These are phyloP conservation scores for Blastomussa wellsi DNA, from an alignment of 92 coral and sea anemone genomes.

Conservation along the genomic window DNA sequence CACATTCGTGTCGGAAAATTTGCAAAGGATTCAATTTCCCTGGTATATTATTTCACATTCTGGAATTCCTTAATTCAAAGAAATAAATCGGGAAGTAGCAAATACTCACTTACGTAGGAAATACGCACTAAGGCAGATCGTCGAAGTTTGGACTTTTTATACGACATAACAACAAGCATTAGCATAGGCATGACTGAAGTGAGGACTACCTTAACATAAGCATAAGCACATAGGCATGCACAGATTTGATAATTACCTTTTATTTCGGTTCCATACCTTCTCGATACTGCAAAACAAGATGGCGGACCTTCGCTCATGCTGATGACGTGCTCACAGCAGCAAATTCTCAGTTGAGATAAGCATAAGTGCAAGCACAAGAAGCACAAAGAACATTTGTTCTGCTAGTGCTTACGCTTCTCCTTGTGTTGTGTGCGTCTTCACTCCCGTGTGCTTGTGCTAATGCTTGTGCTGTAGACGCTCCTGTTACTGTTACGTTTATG, in stretches of 20 bases:
- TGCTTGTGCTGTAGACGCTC: neutral
- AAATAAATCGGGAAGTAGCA: neutral
- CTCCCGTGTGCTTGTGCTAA: neutral
- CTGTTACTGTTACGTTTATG: neutral
- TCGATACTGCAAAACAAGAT: neutral
- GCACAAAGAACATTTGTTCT: neutral
- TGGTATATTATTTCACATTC: neutral
- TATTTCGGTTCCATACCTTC: neutral
- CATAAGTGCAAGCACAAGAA: neutral
- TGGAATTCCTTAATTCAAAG: neutral
- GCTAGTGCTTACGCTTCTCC: neutral
- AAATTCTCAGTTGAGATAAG: neutral
- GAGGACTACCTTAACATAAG: neutral
- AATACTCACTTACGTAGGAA: neutral
- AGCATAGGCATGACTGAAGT: neutral
- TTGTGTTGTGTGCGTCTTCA: constrained; percentile 7
- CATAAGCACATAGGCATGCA: neutral
- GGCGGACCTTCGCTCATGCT: neutral
- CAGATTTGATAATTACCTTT: neutral
- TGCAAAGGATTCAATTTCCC: neutral
- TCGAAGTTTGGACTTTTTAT: neutral
- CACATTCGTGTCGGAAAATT: neutral
- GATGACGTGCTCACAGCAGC: neutral
- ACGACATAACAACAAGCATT: neutral
- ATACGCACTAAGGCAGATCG: neutral